Conservation (phyloP, 2,888 invertebrate species). For the Cataglyphis altisquamis region DNA sequence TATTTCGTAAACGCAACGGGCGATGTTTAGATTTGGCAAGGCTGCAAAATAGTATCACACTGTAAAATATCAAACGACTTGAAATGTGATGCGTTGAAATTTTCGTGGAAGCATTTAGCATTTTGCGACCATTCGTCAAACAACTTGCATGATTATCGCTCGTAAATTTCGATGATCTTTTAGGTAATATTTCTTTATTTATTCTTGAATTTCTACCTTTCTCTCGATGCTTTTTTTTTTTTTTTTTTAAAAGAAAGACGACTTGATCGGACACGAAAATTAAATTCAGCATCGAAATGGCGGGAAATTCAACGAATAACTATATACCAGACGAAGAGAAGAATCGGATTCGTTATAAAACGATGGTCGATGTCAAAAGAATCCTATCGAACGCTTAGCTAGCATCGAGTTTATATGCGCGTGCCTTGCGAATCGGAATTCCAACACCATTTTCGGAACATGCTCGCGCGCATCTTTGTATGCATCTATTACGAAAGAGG, state of each 20-base stretch:
- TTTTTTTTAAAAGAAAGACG: not conserved
- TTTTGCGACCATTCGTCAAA: constrained; percentile 46
- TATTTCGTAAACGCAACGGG: constrained; percentile 18
- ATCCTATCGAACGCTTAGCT: not conserved
- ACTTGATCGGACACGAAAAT: not conserved
- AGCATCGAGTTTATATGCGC: constrained; percentile 20
- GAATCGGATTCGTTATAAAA: constrained; percentile 14
- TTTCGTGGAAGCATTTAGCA: constrained; percentile 71
- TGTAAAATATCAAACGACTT: constrained; percentile 63
- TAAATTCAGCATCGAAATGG: not conserved
- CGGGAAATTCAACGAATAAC: not conserved
- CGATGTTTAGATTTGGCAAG: constrained; percentile 59
- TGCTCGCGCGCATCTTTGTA: constrained; percentile 47
- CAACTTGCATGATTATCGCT: not conserved
- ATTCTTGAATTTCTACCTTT: not conserved
- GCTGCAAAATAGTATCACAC: constrained; percentile 26
- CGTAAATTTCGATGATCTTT: constrained; percentile 11
- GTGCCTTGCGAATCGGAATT: constrained; percentile 48
- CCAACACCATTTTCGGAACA: constrained; percentile 64
- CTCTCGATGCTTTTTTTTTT: not conserved
- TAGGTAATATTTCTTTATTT: not conserved
- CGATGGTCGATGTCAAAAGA: not conserved
- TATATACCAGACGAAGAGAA: not conserved
- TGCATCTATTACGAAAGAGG: constrained; percentile 56
- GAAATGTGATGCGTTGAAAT: constrained; percentile 43